A percentile compares a stretch with the other conserved stretches of the same genome.
These are phyloP conservation scores for Myotis brandtii DNA, from an alignment of 2,113 vertebrate genomes.

Conservation along the genomic window DNA sequence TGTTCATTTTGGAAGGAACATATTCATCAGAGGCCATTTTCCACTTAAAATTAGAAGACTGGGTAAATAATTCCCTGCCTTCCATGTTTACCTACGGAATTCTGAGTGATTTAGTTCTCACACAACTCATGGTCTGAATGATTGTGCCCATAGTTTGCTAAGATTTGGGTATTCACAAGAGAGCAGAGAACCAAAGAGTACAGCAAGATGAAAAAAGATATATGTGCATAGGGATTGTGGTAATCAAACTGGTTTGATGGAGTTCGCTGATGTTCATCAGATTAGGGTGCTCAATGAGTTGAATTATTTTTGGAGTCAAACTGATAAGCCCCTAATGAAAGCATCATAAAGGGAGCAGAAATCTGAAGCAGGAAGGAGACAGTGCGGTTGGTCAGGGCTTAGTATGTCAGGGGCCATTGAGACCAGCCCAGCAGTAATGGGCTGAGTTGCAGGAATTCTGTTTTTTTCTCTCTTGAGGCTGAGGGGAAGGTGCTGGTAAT, in stretches of 20 bases:
- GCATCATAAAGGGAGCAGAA: not conserved
- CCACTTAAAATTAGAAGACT: not conserved
- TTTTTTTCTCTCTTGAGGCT: not conserved
- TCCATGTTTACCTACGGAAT: not conserved
- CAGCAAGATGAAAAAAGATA: not conserved
- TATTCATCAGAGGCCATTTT: not conserved
- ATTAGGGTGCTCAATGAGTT: not conserved
- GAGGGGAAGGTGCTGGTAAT: slow-evolving; percentile 12
- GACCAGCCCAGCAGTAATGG: not conserved
- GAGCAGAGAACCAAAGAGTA: not conserved
- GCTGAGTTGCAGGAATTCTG: not conserved
- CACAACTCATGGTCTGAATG: not conserved
- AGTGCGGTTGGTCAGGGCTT: not conserved
- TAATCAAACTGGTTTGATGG: not conserved
- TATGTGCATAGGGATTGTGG: not conserved
- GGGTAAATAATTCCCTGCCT: slow-evolving; percentile 25
- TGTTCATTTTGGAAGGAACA: slow-evolving; percentile 25
- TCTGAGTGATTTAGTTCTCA: slow-evolving; percentile 14
- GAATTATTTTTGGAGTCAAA: not conserved
- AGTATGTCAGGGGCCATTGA: not conserved
- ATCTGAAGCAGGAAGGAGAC: slow-evolving; percentile 7
- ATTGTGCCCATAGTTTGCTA: not conserved
- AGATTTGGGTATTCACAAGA: not conserved
- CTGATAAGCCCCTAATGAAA: not conserved
- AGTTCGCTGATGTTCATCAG: not conserved